Evolutionary conservation across 2,113 vertebrate species (phyloP).

Genomic region (Sitta europaea): DNA sequence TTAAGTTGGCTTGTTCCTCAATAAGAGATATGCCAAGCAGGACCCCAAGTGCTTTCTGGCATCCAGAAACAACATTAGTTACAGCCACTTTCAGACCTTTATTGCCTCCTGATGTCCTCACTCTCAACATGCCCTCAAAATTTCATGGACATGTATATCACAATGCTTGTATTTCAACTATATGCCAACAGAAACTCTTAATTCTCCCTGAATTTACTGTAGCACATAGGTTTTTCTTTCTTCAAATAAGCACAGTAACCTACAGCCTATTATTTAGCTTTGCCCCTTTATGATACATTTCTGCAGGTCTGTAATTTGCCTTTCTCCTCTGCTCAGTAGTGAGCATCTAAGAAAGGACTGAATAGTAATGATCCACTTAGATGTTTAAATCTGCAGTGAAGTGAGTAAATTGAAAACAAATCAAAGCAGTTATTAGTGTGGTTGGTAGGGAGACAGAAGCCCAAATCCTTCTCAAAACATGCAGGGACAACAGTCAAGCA

Average conservation of each 20-base stretch:
- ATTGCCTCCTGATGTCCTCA: neutral
- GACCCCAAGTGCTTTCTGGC: neutral
- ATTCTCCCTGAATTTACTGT: neutral
- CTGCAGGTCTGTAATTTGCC: neutral
- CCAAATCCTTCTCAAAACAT: neutral
- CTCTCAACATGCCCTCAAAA: neutral
- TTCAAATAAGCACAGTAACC: neutral
- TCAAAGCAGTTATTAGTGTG: neutral
- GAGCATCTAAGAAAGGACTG: neutral
- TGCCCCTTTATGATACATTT: neutral
- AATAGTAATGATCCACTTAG: neutral
- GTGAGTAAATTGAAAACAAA: neutral
- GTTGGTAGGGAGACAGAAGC: neutral
- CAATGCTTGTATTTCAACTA: neutral
- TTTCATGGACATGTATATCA: rapidly evolving
- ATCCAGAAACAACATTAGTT: neutral
- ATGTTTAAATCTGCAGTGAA: neutral
- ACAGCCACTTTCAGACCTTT: neutral
- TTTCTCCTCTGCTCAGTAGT: neutral
- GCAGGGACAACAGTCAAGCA: neutral
- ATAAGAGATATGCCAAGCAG: neutral
- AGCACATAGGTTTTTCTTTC: neutral
- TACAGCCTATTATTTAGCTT: neutral
- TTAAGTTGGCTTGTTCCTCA: neutral
- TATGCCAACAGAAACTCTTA: neutral